Percentiles rank a stretch among this genome's conserved stretches.
phyloP scores from a whole-genome alignment of 2,797 vertebrate species.

The Toxotes lorentzi region DNA sequence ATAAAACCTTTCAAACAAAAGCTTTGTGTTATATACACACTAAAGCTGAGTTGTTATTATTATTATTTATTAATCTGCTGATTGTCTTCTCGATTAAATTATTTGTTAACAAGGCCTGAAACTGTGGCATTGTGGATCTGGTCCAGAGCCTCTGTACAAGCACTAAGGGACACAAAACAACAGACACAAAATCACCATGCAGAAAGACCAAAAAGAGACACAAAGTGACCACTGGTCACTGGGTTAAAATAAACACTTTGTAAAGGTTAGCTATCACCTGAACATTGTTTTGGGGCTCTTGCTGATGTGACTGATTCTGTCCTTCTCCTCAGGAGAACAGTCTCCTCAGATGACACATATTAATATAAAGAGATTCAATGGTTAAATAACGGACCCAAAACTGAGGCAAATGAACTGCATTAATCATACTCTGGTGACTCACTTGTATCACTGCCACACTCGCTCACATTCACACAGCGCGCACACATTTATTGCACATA shows the following conservation, averaged over 20 bases:
- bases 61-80: too few species aligned
- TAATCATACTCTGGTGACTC: constrained; percentile 61
- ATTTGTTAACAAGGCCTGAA: too few species aligned
- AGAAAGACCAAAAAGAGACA: too few species aligned
- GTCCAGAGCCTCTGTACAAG: too few species aligned
- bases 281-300: background rate
- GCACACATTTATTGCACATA: constrained; percentile 29
- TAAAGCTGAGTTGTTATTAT: too few species aligned
- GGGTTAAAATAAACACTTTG: background rate
- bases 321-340: background rate
- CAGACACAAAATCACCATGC: too few species aligned
- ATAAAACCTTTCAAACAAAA: background rate
- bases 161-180: too few species aligned
- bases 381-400: constrained; percentile 38
- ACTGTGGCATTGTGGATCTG: too few species aligned
- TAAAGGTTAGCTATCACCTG: background rate
- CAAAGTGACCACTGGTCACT: background rate
- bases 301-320: background rate
- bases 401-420: constrained; percentile 31
- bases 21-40: background rate
- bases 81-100: too few species aligned
- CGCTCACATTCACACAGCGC: constrained; percentile 32
- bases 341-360: background rate
- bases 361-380: background rate
- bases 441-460: constrained; percentile 32